These are phyloP conservation scores for Oxyura jamaicensis DNA, from an alignment of 2,113 vertebrate species.

Conservation along the genomic window DNA sequence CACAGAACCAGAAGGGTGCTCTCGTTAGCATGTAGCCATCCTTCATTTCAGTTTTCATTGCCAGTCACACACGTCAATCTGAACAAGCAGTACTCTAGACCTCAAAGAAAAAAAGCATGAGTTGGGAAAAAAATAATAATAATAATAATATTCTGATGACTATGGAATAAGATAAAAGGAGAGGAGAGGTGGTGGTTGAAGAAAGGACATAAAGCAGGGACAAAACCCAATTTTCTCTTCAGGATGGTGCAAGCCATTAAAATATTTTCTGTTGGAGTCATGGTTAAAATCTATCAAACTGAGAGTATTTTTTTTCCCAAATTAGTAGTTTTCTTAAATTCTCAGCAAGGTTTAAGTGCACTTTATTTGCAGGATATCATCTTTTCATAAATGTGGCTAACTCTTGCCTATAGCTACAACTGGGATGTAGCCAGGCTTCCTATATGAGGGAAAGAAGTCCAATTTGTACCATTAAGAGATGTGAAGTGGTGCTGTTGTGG, in stretches of 20 bases:
- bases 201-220: neutral
- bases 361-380: neutral
- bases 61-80: neutral
- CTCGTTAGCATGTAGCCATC: neutral
- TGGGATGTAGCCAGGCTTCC: neutral
- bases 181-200: neutral
- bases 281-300: neutral
- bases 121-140: neutral
- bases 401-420: neutral
- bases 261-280: neutral
- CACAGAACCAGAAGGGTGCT: neutral
- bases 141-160: neutral
- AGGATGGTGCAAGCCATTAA: neutral
- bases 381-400: neutral
- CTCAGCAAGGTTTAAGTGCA: neutral
- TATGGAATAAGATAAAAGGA: neutral
- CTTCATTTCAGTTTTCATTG: neutral
- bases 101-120: neutral
- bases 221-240: neutral
- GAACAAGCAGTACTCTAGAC: neutral
- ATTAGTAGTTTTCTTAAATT: neutral
- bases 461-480: neutral
- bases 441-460: neutral
- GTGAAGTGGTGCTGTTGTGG: neutral
- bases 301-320: neutral